Evolutionary conservation across 2,888 invertebrate genomes (phyloP), one percentile per base, ranked within the genome.

Genomic region (Spodoptera littoralis): DNA sequence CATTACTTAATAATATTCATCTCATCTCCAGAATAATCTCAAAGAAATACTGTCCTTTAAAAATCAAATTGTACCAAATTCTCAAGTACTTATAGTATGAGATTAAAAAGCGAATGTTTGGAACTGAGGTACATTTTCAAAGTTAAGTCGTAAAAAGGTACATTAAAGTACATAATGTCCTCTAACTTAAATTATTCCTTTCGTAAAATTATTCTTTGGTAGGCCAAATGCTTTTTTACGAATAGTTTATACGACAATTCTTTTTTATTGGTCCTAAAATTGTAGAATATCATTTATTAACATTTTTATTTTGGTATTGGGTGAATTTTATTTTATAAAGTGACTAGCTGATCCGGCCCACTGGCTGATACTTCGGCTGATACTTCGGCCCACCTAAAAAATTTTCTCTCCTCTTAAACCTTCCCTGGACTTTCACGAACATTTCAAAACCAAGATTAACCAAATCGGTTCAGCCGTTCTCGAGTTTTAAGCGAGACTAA

Each of bases 131-230:
- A 59, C 52, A 64, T 65, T 65, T 58, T 11, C 46, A 55, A 77
- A 77, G 64, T 78, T 77, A 48, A 24, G 65, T 55, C 60, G 60
- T 78, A 74, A 78, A 73, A 73, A 68, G 51, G 58, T 61, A 70
- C 76, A 67, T 76, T 71, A 65, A 44, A 47, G 61, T 13, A 42
- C 51, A 60, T 66, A 65, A 78, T 68, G 74, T 58, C 62, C 27
- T 22, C 22, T 18, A 64, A 78, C 47, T 76, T 60, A 68, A 73
- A 78, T 78, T 60, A 66, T 63, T 50, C 36, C 62, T 58, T 49
- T 56, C 50, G 41, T 45, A 27, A 73, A 67, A 70, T 60, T 66
- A 61, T 57, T 62, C 52, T 60, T 42, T 12, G 51, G 55, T 47
- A 49, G 49, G 9, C 45, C 8, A 49, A 73, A 73, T 65, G 60